Conservation (phyloP, 1,140 invertebrate genomes). For the Drosophila elegans region DNA sequence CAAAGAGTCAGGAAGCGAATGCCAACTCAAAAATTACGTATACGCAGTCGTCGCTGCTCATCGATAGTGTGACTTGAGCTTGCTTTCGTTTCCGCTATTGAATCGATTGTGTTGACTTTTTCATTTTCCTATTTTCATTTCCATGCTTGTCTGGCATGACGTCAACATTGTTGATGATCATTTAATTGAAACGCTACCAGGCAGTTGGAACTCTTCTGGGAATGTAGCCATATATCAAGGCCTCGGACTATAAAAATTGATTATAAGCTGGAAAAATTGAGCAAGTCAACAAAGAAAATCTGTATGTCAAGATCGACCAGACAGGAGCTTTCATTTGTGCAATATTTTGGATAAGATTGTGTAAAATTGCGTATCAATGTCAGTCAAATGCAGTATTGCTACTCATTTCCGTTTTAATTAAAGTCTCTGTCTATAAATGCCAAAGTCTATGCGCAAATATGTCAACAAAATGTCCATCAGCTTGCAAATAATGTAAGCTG, state of each 20-base stretch:
- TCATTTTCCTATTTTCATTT: slow-evolving; percentile 7
- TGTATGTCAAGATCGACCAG: background rate
- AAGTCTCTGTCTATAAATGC: background rate
- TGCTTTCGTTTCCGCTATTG: slow-evolving; percentile 17
- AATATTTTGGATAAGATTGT: background rate
- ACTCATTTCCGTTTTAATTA: slow-evolving; percentile 2
- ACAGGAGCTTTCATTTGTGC: background rate
- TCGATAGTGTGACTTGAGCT: slow-evolving; percentile 13
- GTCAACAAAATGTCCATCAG: background rate
- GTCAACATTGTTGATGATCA: background rate
- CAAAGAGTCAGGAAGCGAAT: slow-evolving; percentile 56
- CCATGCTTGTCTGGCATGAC: background rate
- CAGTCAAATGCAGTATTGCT: background rate
- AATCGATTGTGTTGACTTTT: slow-evolving; percentile 6
- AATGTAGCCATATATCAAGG: background rate
- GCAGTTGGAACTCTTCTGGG: slow-evolving; percentile 1
- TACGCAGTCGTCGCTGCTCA: slow-evolving; percentile 22
- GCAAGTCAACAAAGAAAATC: background rate
- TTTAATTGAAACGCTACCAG: slow-evolving; percentile 11
- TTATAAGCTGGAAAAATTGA: background rate
- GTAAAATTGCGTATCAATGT: slow-evolving; percentile 2
- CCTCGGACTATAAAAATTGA: slow-evolving; percentile 1
- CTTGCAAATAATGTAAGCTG: background rate
- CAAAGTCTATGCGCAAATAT: background rate
- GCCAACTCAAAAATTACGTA: slow-evolving; percentile 41